Conservation (phyloP, 2,888 invertebrate genomes). For the Aphidoletes aphidimyza region DNA sequence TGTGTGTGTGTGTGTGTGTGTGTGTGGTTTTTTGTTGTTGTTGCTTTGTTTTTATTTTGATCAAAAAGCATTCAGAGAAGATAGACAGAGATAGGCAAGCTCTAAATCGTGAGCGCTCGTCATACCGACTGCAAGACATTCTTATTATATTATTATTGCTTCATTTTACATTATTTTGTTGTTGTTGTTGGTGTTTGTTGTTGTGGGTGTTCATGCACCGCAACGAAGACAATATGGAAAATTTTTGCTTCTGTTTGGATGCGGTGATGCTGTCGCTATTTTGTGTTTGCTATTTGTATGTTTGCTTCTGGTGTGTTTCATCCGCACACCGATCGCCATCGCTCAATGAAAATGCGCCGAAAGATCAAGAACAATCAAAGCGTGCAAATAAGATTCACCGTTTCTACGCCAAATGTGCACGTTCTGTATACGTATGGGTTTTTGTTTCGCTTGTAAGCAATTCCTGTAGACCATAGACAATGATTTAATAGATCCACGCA, state of each 20-base stretch:
- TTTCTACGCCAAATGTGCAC: background rate
- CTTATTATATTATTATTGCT: constrained; percentile 51
- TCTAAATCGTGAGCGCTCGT: constrained; percentile 27
- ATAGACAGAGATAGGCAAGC: constrained; percentile 18
- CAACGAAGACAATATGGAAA: constrained; percentile 48
- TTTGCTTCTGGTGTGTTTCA: background rate
- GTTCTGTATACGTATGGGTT: background rate
- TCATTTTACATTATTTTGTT: constrained; percentile 19
- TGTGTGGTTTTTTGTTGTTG: no score
- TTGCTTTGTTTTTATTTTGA: background rate
- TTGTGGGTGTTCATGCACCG: constrained; percentile 48
- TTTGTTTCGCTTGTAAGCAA: background rate
- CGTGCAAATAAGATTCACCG: constrained; percentile 27
- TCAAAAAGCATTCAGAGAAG: background rate
- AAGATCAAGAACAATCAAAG: constrained; percentile 30
- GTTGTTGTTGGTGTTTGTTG: background rate
- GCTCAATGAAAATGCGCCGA: constrained; percentile 15
- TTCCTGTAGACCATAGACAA: constrained; percentile 7
- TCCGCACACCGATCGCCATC: background rate
- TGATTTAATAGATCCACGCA: constrained; percentile 41
- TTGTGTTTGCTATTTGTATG: background rate
- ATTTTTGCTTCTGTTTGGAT: constrained; percentile 6
- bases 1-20: no score
- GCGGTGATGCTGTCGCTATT: background rate
- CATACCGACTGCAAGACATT: constrained; percentile 42